phyloP scores from a whole-genome alignment of 2,113 vertebrate species.

The Xenopus tropicalis region UCB_Xtro_10.0 CM004445.2:114884001-114884500 shows the following conservation, averaged over 20 bases:
- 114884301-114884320: slow-evolving; percentile 66
- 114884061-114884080: too few relatives aligned
- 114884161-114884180: too few relatives aligned
- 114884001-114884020: too few relatives aligned
- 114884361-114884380: slow-evolving; percentile 74
- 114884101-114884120: too few relatives aligned
- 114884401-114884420: slow-evolving; percentile 80
- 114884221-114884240: background rate
- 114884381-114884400: slow-evolving; percentile 78
- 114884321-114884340: slow-evolving; percentile 69
- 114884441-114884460: slow-evolving; percentile 73
- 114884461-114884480: slow-evolving; percentile 73
- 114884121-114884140: too few relatives aligned
- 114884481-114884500: slow-evolving; percentile 78
- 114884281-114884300: background rate
- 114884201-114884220: background rate
- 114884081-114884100: too few relatives aligned
- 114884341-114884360: slow-evolving; percentile 88
- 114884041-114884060: too few relatives aligned
- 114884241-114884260: background rate
- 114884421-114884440: slow-evolving; percentile 73
- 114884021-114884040: too few relatives aligned
- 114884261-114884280: background rate
- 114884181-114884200: too few relatives aligned
- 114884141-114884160: too few relatives aligned